Evolutionary conservation across 1,140 invertebrate genomes (phyloP), one percentile per base, ranked within the genome.

Genomic region (Ceratitis capitata): DNA sequence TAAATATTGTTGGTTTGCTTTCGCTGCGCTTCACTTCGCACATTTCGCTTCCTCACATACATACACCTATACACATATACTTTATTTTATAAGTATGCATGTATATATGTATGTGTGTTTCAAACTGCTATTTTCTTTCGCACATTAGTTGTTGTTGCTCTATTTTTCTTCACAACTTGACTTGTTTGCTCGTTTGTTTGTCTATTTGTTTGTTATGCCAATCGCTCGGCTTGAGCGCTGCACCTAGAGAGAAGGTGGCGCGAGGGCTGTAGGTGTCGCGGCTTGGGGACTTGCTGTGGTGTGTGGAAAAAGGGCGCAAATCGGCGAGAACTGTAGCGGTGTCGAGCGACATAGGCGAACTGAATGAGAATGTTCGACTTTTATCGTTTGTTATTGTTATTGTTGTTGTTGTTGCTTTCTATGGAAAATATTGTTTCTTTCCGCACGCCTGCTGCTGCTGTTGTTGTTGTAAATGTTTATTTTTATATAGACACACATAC

Each of bases 1-100:
- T 69, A 69, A 69, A 69, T 69, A 69, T 14, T 69, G 61, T 69
- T 32, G 61, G 61, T 69, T 39, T 69, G 61, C 16, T 39, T 69
- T 69, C 61, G 39, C 39, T 69, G 26, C 61, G 32, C 61, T 35
- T 69, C 58, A 32, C 26, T 69, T 69, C 32, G 61, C 26, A 32
- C 26, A 61, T 32, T 32, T 61, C 26, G 26, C 58, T 61, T 61
- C 10, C 29, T 26, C 26, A 26, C 61, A 69, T 26, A 61, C 58
- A 61, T 29, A 61, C 9, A 61, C 9, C 7, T 29, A 64, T 32
- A 69, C 32, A 61, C 26, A 29, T 26, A 16, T 26, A 12, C 23
- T n/a, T n/a, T n/a, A n/a, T n/a, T n/a, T n/a, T n/a, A n/a, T n/a
- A n/a, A n/a, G n/a, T n/a, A n/a, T n/a, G n/a, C n/a, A n/a, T n/a